Evolutionary conservation across 2,888 invertebrate genomes (phyloP).

Genomic region (Hirtodrosophila alboralis): DNA sequence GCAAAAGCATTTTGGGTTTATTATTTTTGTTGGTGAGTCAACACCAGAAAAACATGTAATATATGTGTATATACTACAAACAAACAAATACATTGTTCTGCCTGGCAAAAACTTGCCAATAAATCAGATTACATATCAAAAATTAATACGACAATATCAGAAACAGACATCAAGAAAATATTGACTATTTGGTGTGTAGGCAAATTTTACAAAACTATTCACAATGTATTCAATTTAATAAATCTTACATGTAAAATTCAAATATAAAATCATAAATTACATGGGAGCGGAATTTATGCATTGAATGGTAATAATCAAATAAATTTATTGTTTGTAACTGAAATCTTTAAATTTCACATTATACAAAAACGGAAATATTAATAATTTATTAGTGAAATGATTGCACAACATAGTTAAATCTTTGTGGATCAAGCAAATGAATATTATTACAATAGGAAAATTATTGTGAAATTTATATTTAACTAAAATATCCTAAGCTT

Average conservation of each 20-base stretch:
- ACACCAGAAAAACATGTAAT: conserved; percentile 59
- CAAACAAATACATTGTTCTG: conserved; percentile 15
- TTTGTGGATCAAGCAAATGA: too few species aligned
- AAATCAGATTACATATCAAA: conserved; percentile 53
- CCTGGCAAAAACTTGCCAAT: conserved; percentile 53
- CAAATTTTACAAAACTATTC: conserved; percentile 12
- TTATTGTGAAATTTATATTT: too few species aligned
- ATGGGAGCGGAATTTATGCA: too few species aligned
- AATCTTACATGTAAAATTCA: conserved; percentile 21
- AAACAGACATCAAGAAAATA: conserved; percentile 48
- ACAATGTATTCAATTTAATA: conserved; percentile 29
- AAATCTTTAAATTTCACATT: too few species aligned
- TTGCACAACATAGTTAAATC: too few species aligned
- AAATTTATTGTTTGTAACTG: too few species aligned
- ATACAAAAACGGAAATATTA: too few species aligned
- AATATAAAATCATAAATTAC: too few species aligned
- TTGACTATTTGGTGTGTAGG: conserved; percentile 43
- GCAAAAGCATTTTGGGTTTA: conserved; percentile 28
- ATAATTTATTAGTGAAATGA: too few species aligned
- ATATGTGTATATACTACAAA: conserved; percentile 17
- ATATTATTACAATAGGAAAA: too few species aligned
- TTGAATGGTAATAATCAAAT: too few species aligned
- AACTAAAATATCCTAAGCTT: too few species aligned
- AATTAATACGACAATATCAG: conserved; percentile 50
- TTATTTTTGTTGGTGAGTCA: conserved; percentile 51